Conservation (phyloP, 2,888 invertebrate species). For the Achlya flavicornis region DNA sequence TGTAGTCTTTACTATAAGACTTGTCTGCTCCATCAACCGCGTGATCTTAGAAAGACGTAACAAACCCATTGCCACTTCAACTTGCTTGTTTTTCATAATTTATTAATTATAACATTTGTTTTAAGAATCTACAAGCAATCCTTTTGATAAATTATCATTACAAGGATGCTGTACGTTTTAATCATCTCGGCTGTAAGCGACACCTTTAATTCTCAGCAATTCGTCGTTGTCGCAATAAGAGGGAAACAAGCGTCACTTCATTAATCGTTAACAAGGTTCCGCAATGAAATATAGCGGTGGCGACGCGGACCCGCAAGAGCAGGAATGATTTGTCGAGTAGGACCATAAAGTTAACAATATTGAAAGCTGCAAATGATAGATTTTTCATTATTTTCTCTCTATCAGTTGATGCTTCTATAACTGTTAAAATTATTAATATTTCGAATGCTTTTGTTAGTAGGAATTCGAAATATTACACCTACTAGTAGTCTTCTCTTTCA, state of each 20-base stretch:
- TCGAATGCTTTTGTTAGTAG: too few species aligned
- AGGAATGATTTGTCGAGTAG: not conserved
- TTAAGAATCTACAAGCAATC: too few species aligned
- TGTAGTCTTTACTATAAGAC: too few species aligned
- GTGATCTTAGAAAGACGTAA: too few species aligned
- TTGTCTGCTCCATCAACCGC: too few species aligned
- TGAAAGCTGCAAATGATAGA: not conserved
- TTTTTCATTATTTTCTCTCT: not conserved
- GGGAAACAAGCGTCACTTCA: constrained; percentile 33
- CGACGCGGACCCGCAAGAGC: not conserved
- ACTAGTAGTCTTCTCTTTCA: too few species aligned
- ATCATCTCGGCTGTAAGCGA: not conserved
- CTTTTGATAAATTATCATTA: not conserved
- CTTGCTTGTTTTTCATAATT: too few species aligned
- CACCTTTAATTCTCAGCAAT: constrained; percentile 5
- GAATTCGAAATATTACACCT: too few species aligned
- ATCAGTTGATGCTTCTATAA: not conserved
- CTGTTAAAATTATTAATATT: too few species aligned
- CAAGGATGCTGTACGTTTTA: constrained; percentile 2
- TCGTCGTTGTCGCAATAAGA: constrained; percentile 12
- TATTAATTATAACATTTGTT: too few species aligned
- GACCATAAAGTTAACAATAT: not conserved
- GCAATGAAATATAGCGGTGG: constrained; percentile 22
- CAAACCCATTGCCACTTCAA: too few species aligned
- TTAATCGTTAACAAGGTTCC: constrained; percentile 34